Evolutionary conservation across 2,113 vertebrate species (phyloP), one percentile per base, ranked within the genome.

Genomic region (Reinhardtius hippoglossoides): DNA sequence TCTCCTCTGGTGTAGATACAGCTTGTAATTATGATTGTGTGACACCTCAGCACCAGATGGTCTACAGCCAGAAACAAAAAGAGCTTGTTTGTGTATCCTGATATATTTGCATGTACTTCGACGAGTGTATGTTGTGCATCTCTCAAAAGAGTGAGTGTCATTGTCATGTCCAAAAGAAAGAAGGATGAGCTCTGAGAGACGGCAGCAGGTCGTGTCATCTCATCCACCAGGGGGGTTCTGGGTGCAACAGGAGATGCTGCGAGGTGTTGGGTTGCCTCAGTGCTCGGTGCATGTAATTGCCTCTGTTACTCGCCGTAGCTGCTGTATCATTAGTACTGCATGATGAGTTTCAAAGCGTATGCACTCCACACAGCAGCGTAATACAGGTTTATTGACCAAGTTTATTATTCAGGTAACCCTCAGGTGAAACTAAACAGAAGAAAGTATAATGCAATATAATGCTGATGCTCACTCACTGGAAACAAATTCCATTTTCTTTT

Each of bases 171-270:
- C 7, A 48, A 71, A 23, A 72, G 58, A 56, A 59, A 54, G 78
- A 79, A 64, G 62, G 78, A 70, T 78, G 50, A 46, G 64, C 40
- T 59, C 1, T 24, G 60, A 50, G n/a, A 71, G 40, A 9, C 21
- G 26, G 46, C 48, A 71, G 46, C 44, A 73, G 71, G 31, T 18
- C 8, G 74, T 44, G 74, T 74, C 71, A 79, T 73, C 57, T 72
- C 72, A 80, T 80, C 76, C 79, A 73, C 50, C 80, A 74, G 80
- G 80, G 88, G 83, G 75, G 76, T 44, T 78, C 52, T 55, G 18
- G 60, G 40, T 26, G 86, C 75, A 91, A 92, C 71, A 14, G 27
- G 76, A 91, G 70, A 84, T 44, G 16, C 26, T 20, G 37, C 0
- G n/a, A 65, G 74, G 87, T 27, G 66, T 81, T 31, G 18, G 50